Base-by-base conservation (phyloP, 1,140 invertebrate genomes). In the Zeugodacus cucurbitae region DNA sequence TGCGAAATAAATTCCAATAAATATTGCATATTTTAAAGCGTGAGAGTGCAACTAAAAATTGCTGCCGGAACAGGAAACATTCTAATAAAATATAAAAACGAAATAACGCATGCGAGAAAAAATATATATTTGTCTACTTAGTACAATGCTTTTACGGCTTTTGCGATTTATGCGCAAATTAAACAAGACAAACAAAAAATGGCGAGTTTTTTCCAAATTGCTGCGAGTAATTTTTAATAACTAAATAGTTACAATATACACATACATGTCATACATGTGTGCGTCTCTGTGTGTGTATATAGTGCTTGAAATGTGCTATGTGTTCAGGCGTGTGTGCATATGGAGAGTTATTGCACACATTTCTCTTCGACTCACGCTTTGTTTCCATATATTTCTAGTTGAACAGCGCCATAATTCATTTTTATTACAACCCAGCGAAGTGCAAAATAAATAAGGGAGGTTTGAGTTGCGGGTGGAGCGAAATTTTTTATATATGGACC, bases 371-470 rank as follows among this genome's bases (percentile, higher is more conserved):
- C 70, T 74, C 34, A 22, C 37, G 70, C 70, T 74, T 8, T 41
- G 70, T 74, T 74, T 37, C 32, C 70, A 44, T 44, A 57, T 86
- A 86, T 57, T 86, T 86, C 48, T 86, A 29, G 85, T 44, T 58
- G 57, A 86, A 86, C 48, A 86, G 48, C 22, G 85, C 44, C 14
- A 32, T 86, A 86, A 86, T 86, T 86, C 85, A 86, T 86, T 86
- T 86, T 86, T 86, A 86, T 86, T 86, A 59, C 85, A 32, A 86
- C n/a, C 48, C 85, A 57, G 48, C 57, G 85, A 86, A 54, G 85
- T 57, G 48, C 54, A 85, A 85, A 85, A 54, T 17, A 54, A 54
- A 54, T 54, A 54, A 54, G 48, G 48, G 2, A 4, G 14, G 14
- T 0, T 4, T 54, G 4, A 4, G 2, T 54, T 10, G 14, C 48